Base-by-base conservation (phyloP, 2,797 vertebrate species). In the Chaunax sp. region DNA sequence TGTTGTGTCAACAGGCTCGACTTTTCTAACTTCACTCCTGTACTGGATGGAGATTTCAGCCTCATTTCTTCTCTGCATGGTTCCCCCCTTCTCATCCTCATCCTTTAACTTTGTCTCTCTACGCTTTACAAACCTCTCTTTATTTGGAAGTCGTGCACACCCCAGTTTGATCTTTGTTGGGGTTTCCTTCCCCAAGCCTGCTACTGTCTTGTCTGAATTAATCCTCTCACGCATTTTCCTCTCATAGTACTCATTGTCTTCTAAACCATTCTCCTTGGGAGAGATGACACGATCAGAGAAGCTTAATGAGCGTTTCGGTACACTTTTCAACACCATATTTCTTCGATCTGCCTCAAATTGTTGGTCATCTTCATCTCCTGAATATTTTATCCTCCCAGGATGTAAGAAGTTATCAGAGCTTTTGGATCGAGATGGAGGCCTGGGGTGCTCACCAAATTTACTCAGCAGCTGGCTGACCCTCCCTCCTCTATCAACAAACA, bases 381-480 rank as follows among this genome's bases (percentile, higher is more conserved):
- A 87, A 38, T 77, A 75, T 72, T 80, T 84, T 62, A 78, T 83
- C 50, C 77, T 83, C 11, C 55, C 78, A 0, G 75, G 71, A 5
- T 13, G 60, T 23, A 86, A 74, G 68, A 94, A 89, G 65, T 90
- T 87, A 11, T 94, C 94, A 0, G 87, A 92, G 76, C 94, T 94
- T 84, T 93, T 94, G 47, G 93, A 94, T 33, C 92, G 88, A 35
- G 80, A 88, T 1, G 93, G 90, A 22, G 77, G 85, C 62, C 90
- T 93, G 1, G 81, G 90, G 9, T 86, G 79, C 69, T 94, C 85
- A 37, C 94, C 94, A 2, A 96, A 96, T 70, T 90, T 94, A 65
- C 92, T 94, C 37, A 95, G 84, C 47, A 96, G 79, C 83, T 93
- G 90, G 67, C 94, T 96, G n/a, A 96, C 95, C 54, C 93, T 90